phyloP scores from a whole-genome alignment of 2,113 vertebrate genomes.

The Rallus limicola region DNA sequence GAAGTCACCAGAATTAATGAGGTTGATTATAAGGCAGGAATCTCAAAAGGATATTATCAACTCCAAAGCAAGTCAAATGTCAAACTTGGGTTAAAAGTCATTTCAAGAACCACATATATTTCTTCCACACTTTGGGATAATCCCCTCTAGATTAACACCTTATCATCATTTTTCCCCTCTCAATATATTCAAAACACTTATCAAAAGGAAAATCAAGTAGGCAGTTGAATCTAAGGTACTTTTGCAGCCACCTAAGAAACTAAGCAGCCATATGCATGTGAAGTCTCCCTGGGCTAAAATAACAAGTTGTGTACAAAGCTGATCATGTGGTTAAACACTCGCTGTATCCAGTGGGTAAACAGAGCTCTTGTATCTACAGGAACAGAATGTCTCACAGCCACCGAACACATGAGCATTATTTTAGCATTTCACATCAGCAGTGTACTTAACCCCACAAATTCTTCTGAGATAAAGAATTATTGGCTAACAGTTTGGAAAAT shows the following conservation, averaged over 20 bases:
- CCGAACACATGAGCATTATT: neutral
- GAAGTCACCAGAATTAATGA: slow-evolving; percentile 59
- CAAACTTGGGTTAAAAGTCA: slow-evolving; percentile 44
- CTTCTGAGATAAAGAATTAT: neutral
- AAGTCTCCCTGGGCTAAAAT: neutral
- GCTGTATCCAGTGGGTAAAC: neutral
- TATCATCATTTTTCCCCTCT: neutral
- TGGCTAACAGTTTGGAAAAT: neutral
- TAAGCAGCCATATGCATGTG: neutral
- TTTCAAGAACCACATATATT: neutral
- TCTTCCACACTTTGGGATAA: slow-evolving; percentile 14
- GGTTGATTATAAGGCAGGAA: slow-evolving; percentile 43
- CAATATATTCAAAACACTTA: neutral
- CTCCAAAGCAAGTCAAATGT: slow-evolving; percentile 26
- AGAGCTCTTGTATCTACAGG: neutral
- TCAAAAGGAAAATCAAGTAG: neutral
- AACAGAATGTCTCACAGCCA: neutral
- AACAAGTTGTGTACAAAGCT: neutral
- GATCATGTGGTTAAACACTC: neutral
- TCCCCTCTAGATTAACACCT: neutral
- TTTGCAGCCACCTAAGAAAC: neutral
- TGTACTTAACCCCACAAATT: neutral
- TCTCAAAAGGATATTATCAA: slow-evolving; percentile 45
- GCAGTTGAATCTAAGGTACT: neutral
- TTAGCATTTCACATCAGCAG: neutral